Percentiles rank a stretch among this genome's conserved stretches.
phyloP scores from a whole-genome alignment of 2,113 vertebrate genomes.

The Setophaga coronata region DNA sequence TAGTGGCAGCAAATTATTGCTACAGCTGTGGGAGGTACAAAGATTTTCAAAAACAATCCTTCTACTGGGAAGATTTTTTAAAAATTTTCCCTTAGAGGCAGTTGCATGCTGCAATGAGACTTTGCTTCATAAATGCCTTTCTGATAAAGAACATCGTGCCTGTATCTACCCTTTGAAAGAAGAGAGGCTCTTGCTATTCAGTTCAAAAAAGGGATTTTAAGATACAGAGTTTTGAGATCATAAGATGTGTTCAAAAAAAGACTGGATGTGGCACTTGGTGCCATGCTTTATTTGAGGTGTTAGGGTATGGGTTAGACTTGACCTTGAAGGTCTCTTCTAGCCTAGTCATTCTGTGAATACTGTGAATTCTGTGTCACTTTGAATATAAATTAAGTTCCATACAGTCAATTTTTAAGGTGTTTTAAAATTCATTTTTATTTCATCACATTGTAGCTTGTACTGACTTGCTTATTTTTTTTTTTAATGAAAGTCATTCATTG shows the following conservation, averaged over 20 bases:
- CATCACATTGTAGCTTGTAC: not conserved
- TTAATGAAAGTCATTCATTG: not conserved
- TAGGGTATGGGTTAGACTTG: not conserved
- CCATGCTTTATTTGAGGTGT: not conserved
- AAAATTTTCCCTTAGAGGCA: not conserved
- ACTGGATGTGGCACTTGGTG: not conserved
- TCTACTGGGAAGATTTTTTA: not conserved
- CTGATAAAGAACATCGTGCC: not conserved
- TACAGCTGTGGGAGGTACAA: not conserved
- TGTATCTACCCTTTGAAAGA: not conserved
- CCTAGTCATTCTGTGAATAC: not conserved
- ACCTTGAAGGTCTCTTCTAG: not conserved
- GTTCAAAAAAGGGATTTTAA: not conserved
- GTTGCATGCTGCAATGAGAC: not conserved
- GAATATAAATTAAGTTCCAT: not conserved
- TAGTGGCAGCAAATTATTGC: not conserved
- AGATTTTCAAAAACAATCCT: not conserved
- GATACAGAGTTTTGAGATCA: not conserved
- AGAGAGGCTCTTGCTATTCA: not conserved
- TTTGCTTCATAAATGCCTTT: not conserved
- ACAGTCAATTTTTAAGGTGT: not conserved
- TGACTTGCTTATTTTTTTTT: not conserved
- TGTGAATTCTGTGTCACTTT: not conserved
- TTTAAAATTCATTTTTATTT: not conserved
- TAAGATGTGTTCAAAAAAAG: not conserved